Evolutionary conservation across 1,140 invertebrate genomes (phyloP), one percentile per base, ranked within the genome.

Genomic region (Belonocnema kinseyi): DNA sequence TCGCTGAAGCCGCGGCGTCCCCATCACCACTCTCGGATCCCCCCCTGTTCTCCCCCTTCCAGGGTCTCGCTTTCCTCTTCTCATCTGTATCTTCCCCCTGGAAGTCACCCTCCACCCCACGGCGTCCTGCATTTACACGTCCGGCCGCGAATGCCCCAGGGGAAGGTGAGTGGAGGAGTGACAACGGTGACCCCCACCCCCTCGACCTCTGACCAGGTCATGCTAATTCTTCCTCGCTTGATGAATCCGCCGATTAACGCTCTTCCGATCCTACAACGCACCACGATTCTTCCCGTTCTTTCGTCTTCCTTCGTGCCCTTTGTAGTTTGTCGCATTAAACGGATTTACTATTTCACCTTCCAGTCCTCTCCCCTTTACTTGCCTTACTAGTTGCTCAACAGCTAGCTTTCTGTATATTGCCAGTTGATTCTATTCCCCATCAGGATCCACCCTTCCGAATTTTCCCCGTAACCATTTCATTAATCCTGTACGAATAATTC

Each of bases 211-310:
- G 81, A 79, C 77, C 78, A 81, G 81, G 83, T 88, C 85, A 88
- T 87, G 82, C 84, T 88, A 87, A 88, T 86, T 89, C 40, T 46
- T 46, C 84, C 82, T 88, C 83, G 77, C 80, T 82, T 77, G 81
- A 88, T 83, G 79, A 83, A 83, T 82, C 80, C 77, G 72, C 74
- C 81, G 77, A 86, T 85, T 85, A 84, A 82, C 76, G 73, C 46
- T 61, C 54, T 19, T 51, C 16, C 33, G 8, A 46, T 46, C 40
- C 40, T 8, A 10, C 10, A 46, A 46, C 40, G 40, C 40, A 46
- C 40, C 40, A 10, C 11, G 14, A 33, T 72, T 7, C 21, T 46
- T 72, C 58, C 17, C 16, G 13, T 50, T 5, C 50, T 52, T 73
- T 21, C 16, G 17, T 14, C 50, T 40, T 72, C 61, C 21, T 66